Conservation (phyloP, 2,888 invertebrate species). For the Nowickia ferox region DNA sequence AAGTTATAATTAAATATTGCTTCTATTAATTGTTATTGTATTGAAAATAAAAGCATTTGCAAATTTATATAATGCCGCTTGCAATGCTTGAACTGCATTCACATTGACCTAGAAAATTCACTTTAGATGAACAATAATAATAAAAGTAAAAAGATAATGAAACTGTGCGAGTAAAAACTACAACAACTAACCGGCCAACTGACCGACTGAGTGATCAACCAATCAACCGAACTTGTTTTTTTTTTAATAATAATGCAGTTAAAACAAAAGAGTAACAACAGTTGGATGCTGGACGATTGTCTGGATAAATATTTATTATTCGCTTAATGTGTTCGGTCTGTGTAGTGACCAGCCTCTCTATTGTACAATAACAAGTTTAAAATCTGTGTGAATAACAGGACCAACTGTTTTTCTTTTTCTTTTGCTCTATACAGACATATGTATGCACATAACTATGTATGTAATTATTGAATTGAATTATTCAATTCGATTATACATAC, state of each 20-base stretch:
- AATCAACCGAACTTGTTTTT: slow-evolving; percentile 24
- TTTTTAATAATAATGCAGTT: slow-evolving; percentile 17
- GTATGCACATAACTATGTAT: no score
- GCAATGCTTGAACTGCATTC: slow-evolving; percentile 36
- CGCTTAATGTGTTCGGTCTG: slow-evolving; percentile 41
- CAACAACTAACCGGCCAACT: slow-evolving; percentile 8
- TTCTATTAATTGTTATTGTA: slow-evolving; percentile 6
- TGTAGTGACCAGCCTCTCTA: slow-evolving; percentile 5
- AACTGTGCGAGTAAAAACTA: slow-evolving; percentile 36
- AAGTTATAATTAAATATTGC: slow-evolving; percentile 48
- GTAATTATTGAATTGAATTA: no score
- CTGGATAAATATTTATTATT: slow-evolving; percentile 20
- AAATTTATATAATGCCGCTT: slow-evolving; percentile 54
- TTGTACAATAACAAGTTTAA: slow-evolving; percentile 26
- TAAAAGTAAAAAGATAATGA: slow-evolving; percentile 68
- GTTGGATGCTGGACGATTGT: slow-evolving; percentile 43
- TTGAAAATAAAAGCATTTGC: slow-evolving; percentile 64
- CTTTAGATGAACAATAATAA: slow-evolving; percentile 63
- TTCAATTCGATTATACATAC: no score
- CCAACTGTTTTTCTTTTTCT: slow-evolving; percentile 21
- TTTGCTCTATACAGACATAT: neutral
- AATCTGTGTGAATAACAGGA: slow-evolving; percentile 11
- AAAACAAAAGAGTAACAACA: slow-evolving; percentile 39
- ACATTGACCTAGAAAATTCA: slow-evolving; percentile 70
- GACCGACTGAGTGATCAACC: slow-evolving; percentile 3